Base-by-base conservation (phyloP, 2,797 vertebrate species). In the Myioborus miniatus region DNA sequence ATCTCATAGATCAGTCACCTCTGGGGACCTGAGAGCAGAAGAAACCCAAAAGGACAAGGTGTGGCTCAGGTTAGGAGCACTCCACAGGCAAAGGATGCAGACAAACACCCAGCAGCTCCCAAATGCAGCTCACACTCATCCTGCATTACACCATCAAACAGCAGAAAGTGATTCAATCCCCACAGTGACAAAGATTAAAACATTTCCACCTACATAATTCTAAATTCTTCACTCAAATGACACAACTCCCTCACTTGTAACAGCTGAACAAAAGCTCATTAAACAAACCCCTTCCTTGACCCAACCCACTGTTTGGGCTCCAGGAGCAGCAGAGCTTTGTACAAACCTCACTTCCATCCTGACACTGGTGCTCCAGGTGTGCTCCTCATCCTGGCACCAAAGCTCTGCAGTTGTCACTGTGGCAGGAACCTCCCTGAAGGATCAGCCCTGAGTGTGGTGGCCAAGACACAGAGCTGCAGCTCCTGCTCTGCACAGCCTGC, bases 1-100 rank as follows among this genome's bases (percentile, higher is more conserved):
- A 99, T 99, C 97, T 99, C 98, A 98, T 97, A 98, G 96, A 97
- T 96, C 97, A 96, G 84, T 96, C 97, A 95, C 83, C 87, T 97
- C 87, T 93, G 95, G 94, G 96, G 93, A 97, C 96, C 98, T 98
- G 93, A 36, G 2, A 75, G 55, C n/a, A 92, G 81, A 29, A 83
- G 49, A 69, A 65, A 90, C 82, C 56, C 53, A 94, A 91, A 92
- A 79, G 19, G 17, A 18, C 36, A 69, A 76, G 12, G 39, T 58
- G 76, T 83, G 12, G 9, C 55, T 44, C 76, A 65, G 65, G 29
- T 87, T 89, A 55, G 17, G 32, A 68, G 76, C 20, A 37, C 36
- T 63, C 41, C 30, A 22, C 7, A 60, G 44, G 17, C 59, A 30
- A 30, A 88, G 55, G 55, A 82, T 8, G 15, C 16, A 91, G 24